These are phyloP conservation scores for Rhingia campestris DNA, from an alignment of 2,888 invertebrate genomes.

Conservation along the genomic window DNA sequence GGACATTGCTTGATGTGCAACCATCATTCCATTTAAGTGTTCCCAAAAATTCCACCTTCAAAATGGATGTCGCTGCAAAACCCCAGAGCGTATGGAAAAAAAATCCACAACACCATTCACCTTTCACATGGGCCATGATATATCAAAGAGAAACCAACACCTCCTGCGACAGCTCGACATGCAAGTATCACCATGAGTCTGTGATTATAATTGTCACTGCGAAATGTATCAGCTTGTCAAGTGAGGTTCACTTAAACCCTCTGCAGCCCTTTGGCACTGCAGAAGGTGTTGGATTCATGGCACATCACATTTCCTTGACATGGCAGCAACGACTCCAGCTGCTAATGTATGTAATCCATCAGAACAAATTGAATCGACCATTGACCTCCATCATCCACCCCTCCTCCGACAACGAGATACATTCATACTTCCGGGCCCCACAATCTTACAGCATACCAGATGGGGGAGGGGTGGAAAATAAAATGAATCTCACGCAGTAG, in stretches of 20 bases:
- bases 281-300: conserved; percentile 32
- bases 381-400: conserved; percentile 51
- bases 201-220: conserved; percentile 23
- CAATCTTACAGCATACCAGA: background rate
- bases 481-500: conserved; percentile 67
- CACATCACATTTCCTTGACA: conserved; percentile 59
- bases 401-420: conserved; percentile 48
- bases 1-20: too few species aligned
- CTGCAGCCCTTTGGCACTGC: too few species aligned
- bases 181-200: background rate
- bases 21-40: too few species aligned
- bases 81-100: too few species aligned
- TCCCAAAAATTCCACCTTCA: too few species aligned
- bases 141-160: too few species aligned
- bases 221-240: conserved; percentile 28
- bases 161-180: too few species aligned
- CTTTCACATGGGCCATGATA: too few species aligned
- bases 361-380: conserved; percentile 71
- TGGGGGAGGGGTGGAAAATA: conserved; percentile 9
- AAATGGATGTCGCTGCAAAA: too few species aligned
- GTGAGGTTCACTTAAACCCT: conserved; percentile 21
- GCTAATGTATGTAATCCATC: conserved; percentile 73
- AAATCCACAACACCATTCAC: too few species aligned
- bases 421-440: background rate
- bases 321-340: conserved; percentile 54